Evolutionary conservation across 2,113 vertebrate genomes (phyloP), one percentile per base, ranked within the genome.

Genomic region (Raphicerus campestris): DNA sequence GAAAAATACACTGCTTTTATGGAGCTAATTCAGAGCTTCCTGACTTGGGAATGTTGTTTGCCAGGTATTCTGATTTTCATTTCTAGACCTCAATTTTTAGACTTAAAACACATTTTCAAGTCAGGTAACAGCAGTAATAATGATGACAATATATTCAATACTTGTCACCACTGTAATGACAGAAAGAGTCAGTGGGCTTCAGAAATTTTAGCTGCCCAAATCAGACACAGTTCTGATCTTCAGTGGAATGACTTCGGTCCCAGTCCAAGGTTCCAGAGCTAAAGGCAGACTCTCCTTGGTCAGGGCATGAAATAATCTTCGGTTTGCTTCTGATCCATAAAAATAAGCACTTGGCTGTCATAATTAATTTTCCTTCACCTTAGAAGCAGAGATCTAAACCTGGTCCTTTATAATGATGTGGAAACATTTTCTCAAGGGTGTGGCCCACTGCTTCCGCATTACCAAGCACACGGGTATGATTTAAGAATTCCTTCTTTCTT

Each of bases 251-350:
- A 22, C 32, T 0, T 4, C 2, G 55, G 88, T 16, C 30, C 17
- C 13, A 6, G 0, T 6, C 17, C 0, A 13, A 35, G 75, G 2
- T 4, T 30, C 28, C 10, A 2, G 4, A 28, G 78, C 1, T 1
- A 3, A 87, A 20, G 49, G 45, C 30, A 22, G 60, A 13, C 15
- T 14, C 6, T 45, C 19, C 32, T 16, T 0, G 14, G 28, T 39
- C 8, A 22, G 20, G 58, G 15, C 10, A 8, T 10, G 28, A 51
- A 26, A 6, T 14, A 6, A 9, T 1, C 5, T 28, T 2, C 1
- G 3, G n/a, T 19, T 19, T 24, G 58, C 28, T 16, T 58, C 13
- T 13, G 11, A 20, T 26, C 8, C 51, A 53, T 7, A 15, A 30
- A 35, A 30, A 39, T 16, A 39, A 14, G 55, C 30, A 66, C 3